phyloP scores from a whole-genome alignment of 2,888 invertebrate genomes.

The Macaria liturata region DNA sequence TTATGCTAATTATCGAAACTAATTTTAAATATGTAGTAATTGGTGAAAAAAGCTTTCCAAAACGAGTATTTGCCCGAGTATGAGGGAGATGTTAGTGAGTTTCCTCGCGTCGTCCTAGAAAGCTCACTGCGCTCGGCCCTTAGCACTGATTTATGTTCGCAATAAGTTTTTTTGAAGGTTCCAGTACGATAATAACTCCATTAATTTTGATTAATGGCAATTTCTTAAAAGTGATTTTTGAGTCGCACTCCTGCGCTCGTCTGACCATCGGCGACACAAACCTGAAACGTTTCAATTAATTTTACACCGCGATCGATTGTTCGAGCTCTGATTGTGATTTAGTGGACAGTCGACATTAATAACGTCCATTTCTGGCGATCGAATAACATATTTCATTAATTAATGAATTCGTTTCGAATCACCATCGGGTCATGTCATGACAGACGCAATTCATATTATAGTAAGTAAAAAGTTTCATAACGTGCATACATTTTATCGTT shows the following conservation, averaged over 20 bases:
- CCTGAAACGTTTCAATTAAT: constrained; percentile 70
- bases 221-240: constrained; percentile 80
- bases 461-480: constrained; percentile 23
- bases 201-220: constrained; percentile 83
- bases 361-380: constrained; percentile 24
- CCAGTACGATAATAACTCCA: constrained; percentile 82
- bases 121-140: constrained; percentile 67
- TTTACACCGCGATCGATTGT: constrained; percentile 66
- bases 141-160: constrained; percentile 77
- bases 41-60: background rate
- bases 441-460: constrained; percentile 11
- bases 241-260: constrained; percentile 37
- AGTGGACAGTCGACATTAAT: constrained; percentile 33
- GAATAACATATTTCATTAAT: constrained; percentile 33
- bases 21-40: background rate
- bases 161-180: constrained; percentile 83
- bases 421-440: constrained; percentile 6
- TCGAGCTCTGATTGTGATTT: constrained; percentile 58
- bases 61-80: background rate
- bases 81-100: constrained; percentile 48
- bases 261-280: constrained; percentile 54
- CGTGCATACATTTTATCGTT: constrained; percentile 19
- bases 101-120: constrained; percentile 72
- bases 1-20: too few species aligned
- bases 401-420: constrained; percentile 29